Evolutionary conservation across 2,888 invertebrate genomes (phyloP).

Genomic region (Metellina segmentata): DNA sequence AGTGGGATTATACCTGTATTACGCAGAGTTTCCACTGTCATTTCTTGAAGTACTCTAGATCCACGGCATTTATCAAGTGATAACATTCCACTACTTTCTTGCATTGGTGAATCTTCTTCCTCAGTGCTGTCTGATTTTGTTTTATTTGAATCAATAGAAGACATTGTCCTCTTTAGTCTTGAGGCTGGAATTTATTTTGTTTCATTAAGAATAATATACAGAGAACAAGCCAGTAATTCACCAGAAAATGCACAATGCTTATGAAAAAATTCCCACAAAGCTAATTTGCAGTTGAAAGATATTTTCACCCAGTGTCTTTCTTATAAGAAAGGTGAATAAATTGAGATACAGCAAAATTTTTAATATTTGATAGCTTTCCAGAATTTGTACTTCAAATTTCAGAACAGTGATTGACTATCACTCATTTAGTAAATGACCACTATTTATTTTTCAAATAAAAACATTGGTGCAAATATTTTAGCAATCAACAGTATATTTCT

Average conservation of each 20-base stretch:
- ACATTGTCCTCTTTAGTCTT: slow-evolving; percentile 60
- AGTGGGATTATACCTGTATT: slow-evolving; percentile 48
- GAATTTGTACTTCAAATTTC: too few species aligned
- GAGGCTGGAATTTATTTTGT: slow-evolving; percentile 34
- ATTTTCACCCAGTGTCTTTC: not conserved
- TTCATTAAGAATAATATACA: slow-evolving; percentile 6
- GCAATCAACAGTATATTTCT: too few species aligned
- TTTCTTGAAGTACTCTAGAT: slow-evolving; percentile 86
- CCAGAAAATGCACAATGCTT: not conserved
- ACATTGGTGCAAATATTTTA: too few species aligned
- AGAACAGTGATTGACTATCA: too few species aligned
- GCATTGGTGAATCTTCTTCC: not conserved
- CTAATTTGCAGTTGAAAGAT: not conserved
- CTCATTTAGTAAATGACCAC: too few species aligned
- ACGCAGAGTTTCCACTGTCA: slow-evolving; percentile 88
- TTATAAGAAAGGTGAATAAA: not conserved
- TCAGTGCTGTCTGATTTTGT: not conserved
- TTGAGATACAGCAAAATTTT: not conserved
- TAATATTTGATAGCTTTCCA: too few species aligned
- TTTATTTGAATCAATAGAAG: slow-evolving; percentile 40
- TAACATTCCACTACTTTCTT: slow-evolving; percentile 80
- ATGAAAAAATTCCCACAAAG: not conserved
- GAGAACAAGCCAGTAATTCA: not conserved
- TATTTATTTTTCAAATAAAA: too few species aligned
- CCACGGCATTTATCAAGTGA: slow-evolving; percentile 84